Evolutionary conservation across 2,797 vertebrate species (phyloP).

Genomic region (Crenichthys baileyi): DNA sequence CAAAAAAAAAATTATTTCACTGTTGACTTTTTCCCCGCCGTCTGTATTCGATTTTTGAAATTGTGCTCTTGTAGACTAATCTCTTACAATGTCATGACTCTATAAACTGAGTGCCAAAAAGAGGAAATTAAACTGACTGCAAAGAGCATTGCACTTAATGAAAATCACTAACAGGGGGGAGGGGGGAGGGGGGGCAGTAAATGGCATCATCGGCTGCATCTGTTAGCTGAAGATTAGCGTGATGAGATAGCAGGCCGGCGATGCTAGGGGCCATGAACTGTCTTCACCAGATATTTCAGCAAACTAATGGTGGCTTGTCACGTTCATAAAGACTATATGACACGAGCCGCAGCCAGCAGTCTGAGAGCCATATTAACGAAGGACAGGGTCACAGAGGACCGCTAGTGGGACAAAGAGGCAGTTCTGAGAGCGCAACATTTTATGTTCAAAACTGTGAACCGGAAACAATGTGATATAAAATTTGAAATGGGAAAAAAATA

Average conservation of each 20-base stretch:
- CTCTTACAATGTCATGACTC: constrained; percentile 26
- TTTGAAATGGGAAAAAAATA: background rate
- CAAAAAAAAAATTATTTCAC: constrained; percentile 4
- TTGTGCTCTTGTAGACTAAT: constrained; percentile 18
- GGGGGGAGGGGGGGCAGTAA: constrained; percentile 43
- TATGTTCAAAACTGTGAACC: constrained; percentile 24
- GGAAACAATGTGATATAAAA: constrained; percentile 8
- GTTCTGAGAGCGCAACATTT: background rate
- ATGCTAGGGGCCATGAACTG: constrained; percentile 54
- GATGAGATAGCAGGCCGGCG: constrained; percentile 49
- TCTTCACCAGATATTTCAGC: constrained; percentile 55
- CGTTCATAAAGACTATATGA: constrained; percentile 16
- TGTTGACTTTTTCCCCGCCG: constrained; percentile 15
- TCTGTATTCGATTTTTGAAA: constrained; percentile 23
- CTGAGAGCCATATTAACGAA: constrained; percentile 34
- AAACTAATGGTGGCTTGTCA: constrained; percentile 48
- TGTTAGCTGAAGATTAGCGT: constrained; percentile 70
- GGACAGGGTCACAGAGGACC: constrained; percentile 20
- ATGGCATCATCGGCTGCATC: constrained; percentile 57
- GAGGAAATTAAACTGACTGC: constrained; percentile 49
- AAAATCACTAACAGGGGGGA: constrained; percentile 38
- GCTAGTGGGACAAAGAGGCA: constrained; percentile 12
- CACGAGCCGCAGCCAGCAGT: constrained; percentile 24
- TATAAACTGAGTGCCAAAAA: constrained; percentile 28
- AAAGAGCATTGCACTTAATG: constrained; percentile 49